Evolutionary conservation across 2,113 vertebrate species (phyloP), one percentile per base, ranked within the genome.

Genomic region (Cnemophilus loriae): DNA sequence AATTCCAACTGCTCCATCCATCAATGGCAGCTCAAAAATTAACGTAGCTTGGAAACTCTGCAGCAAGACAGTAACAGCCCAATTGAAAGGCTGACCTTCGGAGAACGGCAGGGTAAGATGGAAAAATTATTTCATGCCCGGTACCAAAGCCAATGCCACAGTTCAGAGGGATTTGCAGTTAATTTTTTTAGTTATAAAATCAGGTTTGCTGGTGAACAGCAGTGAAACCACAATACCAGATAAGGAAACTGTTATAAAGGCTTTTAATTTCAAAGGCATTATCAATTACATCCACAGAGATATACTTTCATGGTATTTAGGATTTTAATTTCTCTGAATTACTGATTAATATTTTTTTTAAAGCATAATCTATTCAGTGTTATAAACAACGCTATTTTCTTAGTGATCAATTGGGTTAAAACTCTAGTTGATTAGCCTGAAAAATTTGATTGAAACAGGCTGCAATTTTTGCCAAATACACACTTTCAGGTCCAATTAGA

Each of bases 1-100:
- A 98, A 97, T 97, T 96, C 98, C 98, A 98, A 98, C 98, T 96
- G 98, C 98, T 97, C 98, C 98, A 98, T 98, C 98, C 98, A 98
- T 98, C 98, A 98, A 96, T 94, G 55, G 98, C 97, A 97, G 97
- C 84, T 97, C 98, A 94, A 97, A 97, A 98, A 98, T 98, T 96
- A 98, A 97, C 97, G 92, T 78, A 94, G 97, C 98, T 96, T 97
- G 97, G 97, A 97, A 98, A 98, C 92, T 98, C 97, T 88, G 95
- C 88, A 42, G 98, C 97, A 87, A 98, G 97, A 98, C 97, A 98
- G 97, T 95, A 97, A 96, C 95, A 97, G 97, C 97, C 98, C 98
- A 97, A 98, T 98, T 97, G 97, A 94, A 97, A 97, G 96, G 79
- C 97, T 98, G 98, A 98, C 98, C 98, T 98, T 98, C 95, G 68